A percentile compares a stretch with the other conserved stretches of the same genome.
phyloP scores from a whole-genome alignment of 2,113 vertebrate species.

The Cepphus grylle region DNA sequence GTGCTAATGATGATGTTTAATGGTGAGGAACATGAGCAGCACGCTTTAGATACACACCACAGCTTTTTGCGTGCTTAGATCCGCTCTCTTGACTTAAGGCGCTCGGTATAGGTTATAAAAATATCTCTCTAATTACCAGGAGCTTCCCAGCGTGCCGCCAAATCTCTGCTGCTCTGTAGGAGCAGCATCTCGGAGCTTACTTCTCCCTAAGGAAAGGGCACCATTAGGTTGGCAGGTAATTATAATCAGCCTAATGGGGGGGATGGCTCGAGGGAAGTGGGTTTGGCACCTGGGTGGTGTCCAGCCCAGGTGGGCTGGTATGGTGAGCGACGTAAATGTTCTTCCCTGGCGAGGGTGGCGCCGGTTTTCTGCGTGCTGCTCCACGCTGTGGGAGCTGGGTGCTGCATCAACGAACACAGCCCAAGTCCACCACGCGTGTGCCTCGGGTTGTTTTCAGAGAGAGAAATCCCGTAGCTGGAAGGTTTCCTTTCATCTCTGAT shows the following conservation, averaged over 20 bases:
- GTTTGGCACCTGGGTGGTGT: neutral
- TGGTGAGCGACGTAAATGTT: rapidly evolving
- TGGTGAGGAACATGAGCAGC: neutral
- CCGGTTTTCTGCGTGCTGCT: neutral
- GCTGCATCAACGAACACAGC: neutral
- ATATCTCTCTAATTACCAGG: neutral
- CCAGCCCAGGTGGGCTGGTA: neutral
- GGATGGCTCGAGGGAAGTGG: rapidly evolving
- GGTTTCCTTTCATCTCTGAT: neutral
- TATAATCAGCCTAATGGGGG: neutral
- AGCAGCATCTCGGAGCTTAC: neutral
- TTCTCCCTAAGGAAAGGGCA: neutral
- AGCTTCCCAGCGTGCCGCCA: neutral
- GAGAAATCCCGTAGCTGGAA: neutral
- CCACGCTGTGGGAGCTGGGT: neutral
- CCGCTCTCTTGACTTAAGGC: neutral
- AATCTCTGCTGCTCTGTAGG: neutral
- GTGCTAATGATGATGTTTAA: neutral
- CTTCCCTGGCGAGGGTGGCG: neutral
- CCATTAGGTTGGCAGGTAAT: constrained; percentile 1
- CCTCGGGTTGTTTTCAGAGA: neutral
- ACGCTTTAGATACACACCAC: neutral
- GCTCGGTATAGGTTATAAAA: neutral
- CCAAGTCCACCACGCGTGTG: neutral
- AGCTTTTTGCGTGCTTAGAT: neutral